These are phyloP conservation scores for Alces alces DNA, from an alignment of 2,113 vertebrate species.

Conservation along the genomic window DNA sequence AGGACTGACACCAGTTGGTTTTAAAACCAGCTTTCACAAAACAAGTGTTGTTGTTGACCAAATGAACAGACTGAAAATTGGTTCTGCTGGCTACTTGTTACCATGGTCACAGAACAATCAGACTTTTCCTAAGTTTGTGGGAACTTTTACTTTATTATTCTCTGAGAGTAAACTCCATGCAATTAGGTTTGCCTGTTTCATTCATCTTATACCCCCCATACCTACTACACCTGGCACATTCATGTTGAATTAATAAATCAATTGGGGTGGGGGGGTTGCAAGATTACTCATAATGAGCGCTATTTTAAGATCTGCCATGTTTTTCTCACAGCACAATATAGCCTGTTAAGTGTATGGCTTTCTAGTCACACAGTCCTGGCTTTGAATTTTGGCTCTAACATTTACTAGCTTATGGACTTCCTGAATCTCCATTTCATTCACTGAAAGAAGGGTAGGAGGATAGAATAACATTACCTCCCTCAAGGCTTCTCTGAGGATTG, in stretches of 20 bases:
- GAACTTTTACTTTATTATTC: not conserved
- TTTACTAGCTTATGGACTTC: not conserved
- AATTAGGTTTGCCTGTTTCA: not conserved
- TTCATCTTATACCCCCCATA: not conserved
- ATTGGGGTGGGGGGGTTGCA: not conserved
- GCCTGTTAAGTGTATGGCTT: not conserved
- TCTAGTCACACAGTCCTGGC: not conserved
- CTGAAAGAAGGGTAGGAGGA: not conserved
- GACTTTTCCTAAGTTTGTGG: not conserved
- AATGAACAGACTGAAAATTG: not conserved
- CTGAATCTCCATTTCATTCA: not conserved
- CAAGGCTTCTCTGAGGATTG: not conserved
- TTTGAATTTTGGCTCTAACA: not conserved
- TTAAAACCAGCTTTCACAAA: not conserved
- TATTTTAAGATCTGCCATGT: not conserved
- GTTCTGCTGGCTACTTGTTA: not conserved
- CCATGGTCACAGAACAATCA: not conserved
- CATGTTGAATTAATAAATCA: not conserved
- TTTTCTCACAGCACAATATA: not conserved
- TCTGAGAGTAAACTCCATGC: not conserved
- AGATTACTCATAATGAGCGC: not conserved
- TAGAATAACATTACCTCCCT: not conserved
- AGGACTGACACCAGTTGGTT: not conserved
- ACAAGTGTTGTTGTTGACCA: not conserved
- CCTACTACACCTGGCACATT: not conserved